Evolutionary conservation across 2,113 vertebrate genomes (phyloP), one percentile per base, ranked within the genome.

Genomic region (Rhipidura dahli): DNA sequence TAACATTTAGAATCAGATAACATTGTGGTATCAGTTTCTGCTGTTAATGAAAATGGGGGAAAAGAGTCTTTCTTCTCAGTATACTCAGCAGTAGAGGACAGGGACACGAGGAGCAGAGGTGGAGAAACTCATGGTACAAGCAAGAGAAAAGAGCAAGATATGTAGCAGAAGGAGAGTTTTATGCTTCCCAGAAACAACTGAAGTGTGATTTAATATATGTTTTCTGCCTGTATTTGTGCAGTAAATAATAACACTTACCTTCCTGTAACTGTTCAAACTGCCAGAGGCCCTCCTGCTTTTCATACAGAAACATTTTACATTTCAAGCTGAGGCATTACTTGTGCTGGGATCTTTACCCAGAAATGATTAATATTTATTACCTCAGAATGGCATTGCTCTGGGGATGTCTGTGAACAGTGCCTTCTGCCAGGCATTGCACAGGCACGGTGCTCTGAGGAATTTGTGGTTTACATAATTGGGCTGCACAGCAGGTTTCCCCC

Each of bases 291-390:
- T 86, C 68, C 50, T 83, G 68, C 86, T 93, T 92, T 90, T 88
- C 82, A n/a, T 70, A 76, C 37, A 88, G 90, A 73, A 85, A 57
- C 37, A 42, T 70, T 88, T 65, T 77, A 71, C 45, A 86, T 83
- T 73, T 80, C 63, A 90, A 94, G 50, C 66, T 5, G 6, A 0
- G 1, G 59, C 83, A 77, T 83, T 63, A 80, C 71, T 79, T 92
- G 35, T 42, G 79, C 79, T 88, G 50, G 31, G 65, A 83, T 90
- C 68, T 88, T 90, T 80, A 94, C 61, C 54, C 47, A 88, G 63
- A 37, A 61, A 50, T 80, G 61, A 92, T 94, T 95, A 92, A 94
- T 97, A 94, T 97, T 93, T 96, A 94, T 94, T 90, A 72, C 79
- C 51, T 90, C 61, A 65, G 84, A 93, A 72, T 0, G 0, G 33